phyloP scores from a whole-genome alignment of 2,888 invertebrate species.

The Geotrupes spiniger region DNA sequence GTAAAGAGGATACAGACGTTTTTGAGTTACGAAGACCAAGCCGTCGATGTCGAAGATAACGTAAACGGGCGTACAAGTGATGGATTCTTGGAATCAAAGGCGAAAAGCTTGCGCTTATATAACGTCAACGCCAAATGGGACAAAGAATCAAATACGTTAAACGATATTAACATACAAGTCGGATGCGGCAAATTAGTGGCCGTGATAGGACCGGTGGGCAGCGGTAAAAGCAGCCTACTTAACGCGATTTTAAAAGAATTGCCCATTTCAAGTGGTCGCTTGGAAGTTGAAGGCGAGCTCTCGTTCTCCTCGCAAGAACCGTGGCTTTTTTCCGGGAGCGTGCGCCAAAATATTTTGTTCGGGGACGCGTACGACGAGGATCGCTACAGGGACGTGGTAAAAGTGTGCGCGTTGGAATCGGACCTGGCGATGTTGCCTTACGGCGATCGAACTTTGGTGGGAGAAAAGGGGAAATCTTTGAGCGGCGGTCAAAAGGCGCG shows the following conservation, averaged over 20 bases:
- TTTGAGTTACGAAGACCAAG: slow-evolving; percentile 49
- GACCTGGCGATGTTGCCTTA: slow-evolving; percentile 74
- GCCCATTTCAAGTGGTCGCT: slow-evolving; percentile 46
- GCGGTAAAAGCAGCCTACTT: slow-evolving; percentile 60
- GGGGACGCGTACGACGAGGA: slow-evolving; percentile 59
- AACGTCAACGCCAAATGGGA: slow-evolving; percentile 71
- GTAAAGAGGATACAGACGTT: slow-evolving; percentile 66
- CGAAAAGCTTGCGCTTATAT: slow-evolving; percentile 55
- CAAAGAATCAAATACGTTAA: slow-evolving; percentile 44
- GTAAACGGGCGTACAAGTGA: slow-evolving; percentile 10
- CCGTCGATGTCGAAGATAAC: not conserved
- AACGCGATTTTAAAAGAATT: slow-evolving; percentile 52
- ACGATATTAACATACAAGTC: slow-evolving; percentile 47
- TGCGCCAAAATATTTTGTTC: slow-evolving; percentile 76
- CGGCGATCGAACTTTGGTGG: slow-evolving; percentile 76
- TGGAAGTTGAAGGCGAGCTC: slow-evolving; percentile 53
- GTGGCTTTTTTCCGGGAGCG: slow-evolving; percentile 59
- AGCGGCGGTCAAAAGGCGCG: slow-evolving; percentile 84
- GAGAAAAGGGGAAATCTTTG: slow-evolving; percentile 76
- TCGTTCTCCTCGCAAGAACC: slow-evolving; percentile 64
- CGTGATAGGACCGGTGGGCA: slow-evolving; percentile 67
- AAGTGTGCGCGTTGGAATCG: slow-evolving; percentile 57
- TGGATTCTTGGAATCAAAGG: not conserved
- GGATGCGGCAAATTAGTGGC: slow-evolving; percentile 49
- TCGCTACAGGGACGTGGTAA: slow-evolving; percentile 53